Percentiles rank a stretch among this genome's conserved stretches.
phyloP scores from a whole-genome alignment of 2,888 invertebrate species.

The Conops quadrifasciatus region DNA sequence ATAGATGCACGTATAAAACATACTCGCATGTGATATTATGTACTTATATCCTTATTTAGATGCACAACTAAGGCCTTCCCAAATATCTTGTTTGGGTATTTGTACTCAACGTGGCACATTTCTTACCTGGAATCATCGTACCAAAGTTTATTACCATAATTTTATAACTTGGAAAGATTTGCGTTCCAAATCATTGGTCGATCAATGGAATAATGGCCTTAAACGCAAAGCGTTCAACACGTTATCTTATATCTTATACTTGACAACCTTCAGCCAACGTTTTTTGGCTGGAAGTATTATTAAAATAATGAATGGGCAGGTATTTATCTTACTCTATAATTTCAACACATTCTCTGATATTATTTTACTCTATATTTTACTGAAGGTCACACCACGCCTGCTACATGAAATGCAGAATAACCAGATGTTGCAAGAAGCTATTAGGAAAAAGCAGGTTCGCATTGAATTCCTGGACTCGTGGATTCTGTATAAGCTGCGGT shows the following conservation, averaged over 20 bases:
- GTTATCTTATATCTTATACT: constrained; percentile 71
- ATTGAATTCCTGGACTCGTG: constrained; percentile 94
- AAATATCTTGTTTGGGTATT: constrained; percentile 83
- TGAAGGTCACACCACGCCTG: constrained; percentile 78
- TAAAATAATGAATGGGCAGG: constrained; percentile 86
- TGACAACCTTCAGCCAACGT: constrained; percentile 80
- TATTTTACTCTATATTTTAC: background rate
- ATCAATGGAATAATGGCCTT: constrained; percentile 80
- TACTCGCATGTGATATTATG: too few species aligned
- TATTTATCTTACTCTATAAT: constrained; percentile 54
- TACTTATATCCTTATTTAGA: constrained; percentile 66
- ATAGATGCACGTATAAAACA: too few species aligned
- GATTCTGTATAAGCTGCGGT: constrained; percentile 83
- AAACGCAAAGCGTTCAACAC: constrained; percentile 70
- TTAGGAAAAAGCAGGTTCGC: constrained; percentile 72
- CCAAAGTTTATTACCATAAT: constrained; percentile 80
- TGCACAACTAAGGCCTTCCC: constrained; percentile 72
- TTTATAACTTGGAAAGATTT: constrained; percentile 93
- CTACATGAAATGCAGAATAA: constrained; percentile 82
- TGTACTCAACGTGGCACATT: constrained; percentile 84
- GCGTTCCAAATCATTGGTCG: constrained; percentile 77
- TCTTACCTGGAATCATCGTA: constrained; percentile 81
- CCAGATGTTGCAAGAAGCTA: constrained; percentile 73
- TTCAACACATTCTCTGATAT: background rate
- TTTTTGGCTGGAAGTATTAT: constrained; percentile 87